phyloP scores from a whole-genome alignment of 2,888 invertebrate genomes.

The Diarsia dahlii region DNA sequence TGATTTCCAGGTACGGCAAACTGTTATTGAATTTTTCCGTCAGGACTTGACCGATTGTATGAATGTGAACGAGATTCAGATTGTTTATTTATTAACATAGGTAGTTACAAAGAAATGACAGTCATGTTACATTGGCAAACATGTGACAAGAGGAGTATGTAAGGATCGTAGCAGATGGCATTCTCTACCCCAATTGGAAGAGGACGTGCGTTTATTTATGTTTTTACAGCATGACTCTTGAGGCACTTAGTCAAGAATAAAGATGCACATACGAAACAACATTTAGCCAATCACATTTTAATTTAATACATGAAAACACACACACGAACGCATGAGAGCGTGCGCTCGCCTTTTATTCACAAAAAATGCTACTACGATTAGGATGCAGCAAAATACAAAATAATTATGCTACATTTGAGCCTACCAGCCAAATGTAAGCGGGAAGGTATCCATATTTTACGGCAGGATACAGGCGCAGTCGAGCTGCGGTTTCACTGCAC shows the following conservation, averaged over 20 bases:
- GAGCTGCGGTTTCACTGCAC: constrained; percentile 74
- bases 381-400: constrained; percentile 27
- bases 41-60: no score
- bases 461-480: constrained; percentile 59
- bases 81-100: no score
- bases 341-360: background rate
- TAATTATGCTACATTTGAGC: constrained; percentile 61
- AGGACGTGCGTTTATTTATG: no score
- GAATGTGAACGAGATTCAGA: no score
- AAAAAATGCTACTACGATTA: constrained; percentile 1
- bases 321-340: no score
- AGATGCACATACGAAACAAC: background rate
- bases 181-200: no score
- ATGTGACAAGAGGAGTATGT: no score
- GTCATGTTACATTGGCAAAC: no score
- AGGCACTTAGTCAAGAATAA: background rate
- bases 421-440: constrained; percentile 63
- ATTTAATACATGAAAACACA: constrained; percentile 1
- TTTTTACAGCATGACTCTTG: background rate
- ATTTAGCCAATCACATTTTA: background rate
- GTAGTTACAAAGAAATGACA: no score
- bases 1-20: no score
- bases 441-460: constrained; percentile 69
- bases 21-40: no score
- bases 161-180: no score